Evolutionary conservation across 2,797 vertebrate species (phyloP).

Genomic region (Brachymystax lenok): DNA sequence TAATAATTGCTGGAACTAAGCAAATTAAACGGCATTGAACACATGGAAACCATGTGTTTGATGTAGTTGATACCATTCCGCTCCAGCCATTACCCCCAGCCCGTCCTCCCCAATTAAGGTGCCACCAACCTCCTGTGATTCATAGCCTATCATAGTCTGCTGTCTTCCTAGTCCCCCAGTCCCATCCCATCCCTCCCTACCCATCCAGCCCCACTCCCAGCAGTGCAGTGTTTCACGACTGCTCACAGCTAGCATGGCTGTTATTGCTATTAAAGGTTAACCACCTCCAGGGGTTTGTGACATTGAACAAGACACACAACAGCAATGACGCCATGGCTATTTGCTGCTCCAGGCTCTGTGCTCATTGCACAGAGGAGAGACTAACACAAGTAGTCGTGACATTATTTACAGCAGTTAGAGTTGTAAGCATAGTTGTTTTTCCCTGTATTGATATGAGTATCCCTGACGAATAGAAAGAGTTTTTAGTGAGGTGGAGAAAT

Average conservation of each 20-base stretch:
- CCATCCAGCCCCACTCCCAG: not conserved
- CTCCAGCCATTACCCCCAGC: no score
- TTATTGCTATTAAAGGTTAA: slow-evolving; percentile 59
- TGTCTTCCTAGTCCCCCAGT: not conserved
- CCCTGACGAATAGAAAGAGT: not conserved
- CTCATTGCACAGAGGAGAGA: slow-evolving; percentile 4
- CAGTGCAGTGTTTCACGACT: slow-evolving; percentile 43
- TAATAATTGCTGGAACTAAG: no score
- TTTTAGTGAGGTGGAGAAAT: not conserved
- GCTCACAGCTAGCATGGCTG: slow-evolving; percentile 46
- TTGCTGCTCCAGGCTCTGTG: slow-evolving; percentile 24
- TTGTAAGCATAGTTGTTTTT: not conserved
- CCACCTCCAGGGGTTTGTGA: slow-evolving; percentile 41
- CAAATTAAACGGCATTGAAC: no score
- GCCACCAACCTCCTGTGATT: no score
- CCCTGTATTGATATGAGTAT: not conserved
- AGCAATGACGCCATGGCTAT: slow-evolving; percentile 32
- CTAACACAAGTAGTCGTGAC: slow-evolving; percentile 7
- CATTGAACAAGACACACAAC: slow-evolving; percentile 46
- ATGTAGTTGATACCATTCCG: no score
- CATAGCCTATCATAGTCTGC: not conserved
- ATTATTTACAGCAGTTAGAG: not conserved
- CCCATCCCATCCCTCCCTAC: not conserved
- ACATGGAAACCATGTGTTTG: no score
- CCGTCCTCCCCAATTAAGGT: no score